Evolutionary conservation across 2,797 vertebrate genomes (phyloP), one percentile per base, ranked within the genome.

Genomic region (Diceros bicornis): DNA sequence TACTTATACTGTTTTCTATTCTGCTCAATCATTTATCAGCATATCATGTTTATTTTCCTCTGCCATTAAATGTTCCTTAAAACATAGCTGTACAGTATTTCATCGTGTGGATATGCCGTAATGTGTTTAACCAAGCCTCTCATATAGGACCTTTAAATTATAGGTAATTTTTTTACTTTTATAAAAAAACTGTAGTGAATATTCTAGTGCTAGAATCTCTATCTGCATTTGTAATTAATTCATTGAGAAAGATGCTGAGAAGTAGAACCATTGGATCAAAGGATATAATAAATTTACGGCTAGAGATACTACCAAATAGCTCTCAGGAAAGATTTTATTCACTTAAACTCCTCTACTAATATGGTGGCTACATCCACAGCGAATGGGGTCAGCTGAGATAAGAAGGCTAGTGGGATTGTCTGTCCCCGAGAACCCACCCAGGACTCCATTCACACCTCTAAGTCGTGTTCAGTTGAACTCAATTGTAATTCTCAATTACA

Each of bases 181-280:
- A 52, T 66, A 64, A 86, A 82, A 90, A 12, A 9, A 69, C 34
- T 83, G 1, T 13, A 34, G 5, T 77, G 25, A 77, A 44, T 87
- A 32, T 88, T 90, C 29, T 84, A 57, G 64, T 25, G 20, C 52
- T 72, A 91, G 6, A 23, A 84, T 89, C n/a, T 92, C n/a, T 83
- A 0, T 68, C n/a, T 94, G 25, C 27, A 61, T 82, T 47, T 93
- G 20, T 89, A 79, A 90, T 66, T 37, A 72, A 59, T 66, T 94
- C 29, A 77, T 93, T 52, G 25, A 96, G 82, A 87, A 89, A 96
- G 61, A 91, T 13, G 21, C 32, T 47, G 52, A 85, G 71, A 81
- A 44, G 9, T 47, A 55, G 29, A 77, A 74, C 85, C 25, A 44
- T 0, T 92, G 21, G 18, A 34, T 71, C 57, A 79, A 68, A 66